phyloP scores from a whole-genome alignment of 2,797 vertebrate species.

The Sebastes itinus region DNA sequence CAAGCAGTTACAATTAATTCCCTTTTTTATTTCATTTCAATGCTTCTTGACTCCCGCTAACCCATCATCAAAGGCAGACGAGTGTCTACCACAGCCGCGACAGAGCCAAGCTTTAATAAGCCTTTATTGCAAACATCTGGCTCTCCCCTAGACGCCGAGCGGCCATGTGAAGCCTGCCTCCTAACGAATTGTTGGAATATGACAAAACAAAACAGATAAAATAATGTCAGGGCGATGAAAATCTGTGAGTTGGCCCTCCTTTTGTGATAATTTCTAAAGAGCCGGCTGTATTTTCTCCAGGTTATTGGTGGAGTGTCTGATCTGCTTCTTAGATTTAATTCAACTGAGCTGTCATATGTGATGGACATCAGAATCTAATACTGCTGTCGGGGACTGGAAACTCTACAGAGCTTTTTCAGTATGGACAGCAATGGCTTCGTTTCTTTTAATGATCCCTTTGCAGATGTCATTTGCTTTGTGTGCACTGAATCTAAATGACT shows the following conservation, averaged over 20 bases:
- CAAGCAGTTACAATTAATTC: conserved; percentile 77
- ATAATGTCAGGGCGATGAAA: conserved; percentile 58
- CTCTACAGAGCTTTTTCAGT: conserved; percentile 10
- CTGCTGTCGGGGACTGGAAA: conserved; percentile 26
- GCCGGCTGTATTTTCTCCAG: conserved; percentile 25
- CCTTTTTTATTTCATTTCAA: conserved; percentile 78
- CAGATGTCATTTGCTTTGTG: background rate
- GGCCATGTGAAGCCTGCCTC: conserved; percentile 62
- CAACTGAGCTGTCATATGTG: conserved; percentile 31
- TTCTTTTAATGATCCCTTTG: conserved; percentile 16
- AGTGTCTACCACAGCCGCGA: conserved; percentile 70
- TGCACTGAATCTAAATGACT: conserved; percentile 6
- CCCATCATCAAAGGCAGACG: conserved; percentile 77
- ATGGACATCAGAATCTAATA: conserved; percentile 46
- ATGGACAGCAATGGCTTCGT: background rate
- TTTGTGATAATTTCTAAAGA: conserved; percentile 37
- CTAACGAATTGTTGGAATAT: conserved; percentile 61
- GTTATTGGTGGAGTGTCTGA: conserved; percentile 27
- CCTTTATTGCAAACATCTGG: conserved; percentile 82
- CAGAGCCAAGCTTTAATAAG: conserved; percentile 78
- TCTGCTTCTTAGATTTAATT: conserved; percentile 36
- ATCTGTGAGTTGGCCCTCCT: conserved; percentile 39
- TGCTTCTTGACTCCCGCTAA: conserved; percentile 78
- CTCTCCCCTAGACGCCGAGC: conserved; percentile 50
- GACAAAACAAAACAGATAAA: conserved; percentile 63